Conservation (phyloP, 2,113 vertebrate species). For the Blennius ocellaris region DNA sequence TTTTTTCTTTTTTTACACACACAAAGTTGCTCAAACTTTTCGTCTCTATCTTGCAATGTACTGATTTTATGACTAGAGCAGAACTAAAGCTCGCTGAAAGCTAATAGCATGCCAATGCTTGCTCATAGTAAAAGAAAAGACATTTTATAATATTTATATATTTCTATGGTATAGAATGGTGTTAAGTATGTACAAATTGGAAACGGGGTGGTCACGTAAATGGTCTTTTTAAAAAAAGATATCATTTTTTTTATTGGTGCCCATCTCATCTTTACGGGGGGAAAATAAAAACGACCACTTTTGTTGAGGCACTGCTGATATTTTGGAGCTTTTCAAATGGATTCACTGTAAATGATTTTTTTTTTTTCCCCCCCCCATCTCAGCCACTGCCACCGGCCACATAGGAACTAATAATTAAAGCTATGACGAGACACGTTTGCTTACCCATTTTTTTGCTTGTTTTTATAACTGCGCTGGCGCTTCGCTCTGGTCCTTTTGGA, state of each 20-base stretch:
- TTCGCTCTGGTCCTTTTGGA: not conserved
- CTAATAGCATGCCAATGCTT: slow-evolving; percentile 77
- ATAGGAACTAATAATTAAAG: not conserved
- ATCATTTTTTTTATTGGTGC: slow-evolving; percentile 37
- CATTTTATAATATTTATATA: slow-evolving; percentile 84
- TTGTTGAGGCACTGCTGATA: slow-evolving; percentile 37
- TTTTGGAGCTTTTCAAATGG: slow-evolving; percentile 38
- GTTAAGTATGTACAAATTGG: slow-evolving; percentile 75
- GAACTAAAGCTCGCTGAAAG: slow-evolving; percentile 63
- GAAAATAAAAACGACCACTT: slow-evolving; percentile 11
- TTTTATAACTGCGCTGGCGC: not conserved
- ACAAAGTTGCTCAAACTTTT: slow-evolving; percentile 43
- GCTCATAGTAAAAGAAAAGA: slow-evolving; percentile 54
- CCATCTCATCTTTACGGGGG: slow-evolving; percentile 27
- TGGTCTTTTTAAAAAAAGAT: no score
- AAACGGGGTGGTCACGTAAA: slow-evolving; percentile 48
- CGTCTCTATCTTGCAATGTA: slow-evolving; percentile 47
- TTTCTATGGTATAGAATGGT: slow-evolving; percentile 82
- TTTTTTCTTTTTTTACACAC: slow-evolving; percentile 27
- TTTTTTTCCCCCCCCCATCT: no score
- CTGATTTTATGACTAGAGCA: slow-evolving; percentile 55
- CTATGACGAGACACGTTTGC: not conserved
- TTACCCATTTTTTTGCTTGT: slow-evolving; percentile 3
- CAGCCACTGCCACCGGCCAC: slow-evolving; percentile 18
- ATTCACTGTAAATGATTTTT: slow-evolving; percentile 50